Conservation (phyloP, 2,888 invertebrate genomes). For the Gymnosoma rotundatum region DNA sequence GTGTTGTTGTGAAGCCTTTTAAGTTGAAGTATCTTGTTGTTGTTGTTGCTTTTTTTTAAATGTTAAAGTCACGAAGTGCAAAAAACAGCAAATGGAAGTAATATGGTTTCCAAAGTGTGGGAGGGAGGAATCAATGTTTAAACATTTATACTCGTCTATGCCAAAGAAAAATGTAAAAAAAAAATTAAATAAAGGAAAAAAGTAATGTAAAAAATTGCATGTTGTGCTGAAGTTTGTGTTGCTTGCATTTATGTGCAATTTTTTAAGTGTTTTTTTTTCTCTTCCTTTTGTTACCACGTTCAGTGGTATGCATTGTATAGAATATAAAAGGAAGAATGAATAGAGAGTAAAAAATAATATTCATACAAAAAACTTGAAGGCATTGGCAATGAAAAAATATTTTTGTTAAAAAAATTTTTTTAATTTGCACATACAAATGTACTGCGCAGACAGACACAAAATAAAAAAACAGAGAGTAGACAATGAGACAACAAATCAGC, state of each 20-base stretch:
- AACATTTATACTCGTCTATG: slow-evolving; percentile 45
- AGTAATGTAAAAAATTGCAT: slow-evolving; percentile 21
- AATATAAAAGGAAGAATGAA: slow-evolving; percentile 33
- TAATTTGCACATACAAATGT: slow-evolving; percentile 39
- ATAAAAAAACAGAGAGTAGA: slow-evolving; percentile 5
- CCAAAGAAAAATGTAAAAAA: no score
- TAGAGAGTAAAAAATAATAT: neutral
- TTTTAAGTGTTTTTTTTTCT: slow-evolving; percentile 7
- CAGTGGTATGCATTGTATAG: slow-evolving; percentile 24
- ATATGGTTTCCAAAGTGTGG: slow-evolving; percentile 39
- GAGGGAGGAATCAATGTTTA: slow-evolving; percentile 47
- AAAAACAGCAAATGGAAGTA: slow-evolving; percentile 28
- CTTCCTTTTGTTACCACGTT: slow-evolving; percentile 41
- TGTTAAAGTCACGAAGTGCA: slow-evolving; percentile 52
- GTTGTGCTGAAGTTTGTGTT: slow-evolving; percentile 37
- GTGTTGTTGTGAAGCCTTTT: slow-evolving; percentile 51
- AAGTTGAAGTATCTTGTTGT: slow-evolving; percentile 33
- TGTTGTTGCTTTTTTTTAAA: neutral
- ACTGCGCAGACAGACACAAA: neutral
- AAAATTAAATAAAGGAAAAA: no score
- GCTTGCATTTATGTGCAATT: slow-evolving; percentile 35
- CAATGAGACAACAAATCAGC: slow-evolving; percentile 50
- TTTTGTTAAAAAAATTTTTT: slow-evolving; percentile 45
- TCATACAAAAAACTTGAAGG: slow-evolving; percentile 45
- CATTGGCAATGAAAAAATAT: slow-evolving; percentile 69